A percentile compares a stretch with the other conserved stretches of the same genome.
Evolutionary conservation across 1,140 invertebrate species (phyloP).

Genomic region (Drosophila gunungcola): DNA sequence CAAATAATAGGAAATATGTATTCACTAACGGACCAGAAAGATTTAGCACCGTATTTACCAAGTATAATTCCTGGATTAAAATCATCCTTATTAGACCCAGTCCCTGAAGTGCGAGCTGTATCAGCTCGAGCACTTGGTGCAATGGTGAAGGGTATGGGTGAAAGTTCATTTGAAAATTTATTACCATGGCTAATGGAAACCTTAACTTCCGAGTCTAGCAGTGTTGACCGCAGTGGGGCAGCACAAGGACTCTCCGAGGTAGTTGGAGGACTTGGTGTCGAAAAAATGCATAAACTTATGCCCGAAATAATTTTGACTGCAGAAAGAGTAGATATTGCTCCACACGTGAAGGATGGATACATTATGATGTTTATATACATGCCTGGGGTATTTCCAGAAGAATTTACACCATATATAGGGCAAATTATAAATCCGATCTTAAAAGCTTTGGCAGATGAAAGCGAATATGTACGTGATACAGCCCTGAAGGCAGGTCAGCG

Average conservation of each 20-base stretch:
- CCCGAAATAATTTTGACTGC: slow-evolving; percentile 99
- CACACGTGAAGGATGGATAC: slow-evolving; percentile 99
- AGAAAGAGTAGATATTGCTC: slow-evolving; percentile 96
- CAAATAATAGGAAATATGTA: slow-evolving; percentile 99
- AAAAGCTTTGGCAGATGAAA: slow-evolving; percentile 99
- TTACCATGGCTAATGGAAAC: slow-evolving; percentile 99
- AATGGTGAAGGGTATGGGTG: slow-evolving; percentile 98
- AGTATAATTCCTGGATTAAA: slow-evolving; percentile 99
- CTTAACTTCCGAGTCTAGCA: slow-evolving; percentile 97
- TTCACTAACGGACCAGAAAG: slow-evolving; percentile 99
- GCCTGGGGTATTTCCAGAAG: slow-evolving; percentile 97
- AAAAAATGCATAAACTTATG: slow-evolving; percentile 98
- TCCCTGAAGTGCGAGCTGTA: slow-evolving; percentile 97
- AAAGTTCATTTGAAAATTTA: slow-evolving; percentile 96
- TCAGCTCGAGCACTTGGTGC: slow-evolving; percentile 97
- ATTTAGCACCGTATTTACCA: slow-evolving; percentile 97
- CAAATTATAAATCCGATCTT: slow-evolving; percentile 99
- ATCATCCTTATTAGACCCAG: slow-evolving; percentile 97
- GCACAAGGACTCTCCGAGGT: slow-evolving; percentile 98
- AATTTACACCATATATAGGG: slow-evolving; percentile 98
- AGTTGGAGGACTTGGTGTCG: slow-evolving; percentile 96
- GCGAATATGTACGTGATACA: slow-evolving; percentile 99
- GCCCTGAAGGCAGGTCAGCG: slow-evolving; percentile 98
- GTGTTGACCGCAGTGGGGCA: slow-evolving; percentile 98
- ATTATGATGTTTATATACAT: slow-evolving; percentile 99